Evolutionary conservation across 1,140 invertebrate genomes (phyloP).

Genomic region (Phymorhynchus buccinoides): DNA sequence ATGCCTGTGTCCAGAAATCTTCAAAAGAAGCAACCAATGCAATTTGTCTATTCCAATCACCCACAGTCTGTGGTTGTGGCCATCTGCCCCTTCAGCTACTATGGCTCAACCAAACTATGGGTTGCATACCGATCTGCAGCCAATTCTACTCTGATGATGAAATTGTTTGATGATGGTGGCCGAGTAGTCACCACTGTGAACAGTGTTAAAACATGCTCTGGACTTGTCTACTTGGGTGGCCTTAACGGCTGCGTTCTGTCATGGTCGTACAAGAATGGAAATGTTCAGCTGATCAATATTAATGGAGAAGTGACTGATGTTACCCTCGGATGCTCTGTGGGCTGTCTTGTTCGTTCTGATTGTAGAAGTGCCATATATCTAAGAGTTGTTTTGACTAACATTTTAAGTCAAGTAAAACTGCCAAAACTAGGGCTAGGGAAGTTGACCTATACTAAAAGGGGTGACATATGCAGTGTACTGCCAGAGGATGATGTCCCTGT

Average conservation of each 20-base stretch:
- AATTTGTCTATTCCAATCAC: conserved; percentile 18
- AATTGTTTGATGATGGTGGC: neutral
- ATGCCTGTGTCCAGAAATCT: neutral
- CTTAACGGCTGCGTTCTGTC: neutral
- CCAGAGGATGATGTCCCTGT: neutral
- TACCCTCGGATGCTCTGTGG: neutral
- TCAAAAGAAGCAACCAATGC: neutral
- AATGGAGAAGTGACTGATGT: neutral
- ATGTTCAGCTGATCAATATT: neutral
- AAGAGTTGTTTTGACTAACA: neutral
- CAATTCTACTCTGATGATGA: neutral
- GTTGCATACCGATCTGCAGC: neutral
- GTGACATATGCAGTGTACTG: neutral
- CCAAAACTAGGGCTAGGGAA: neutral
- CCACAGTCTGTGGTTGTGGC: neutral
- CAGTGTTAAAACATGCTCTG: neutral
- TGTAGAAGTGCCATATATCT: neutral
- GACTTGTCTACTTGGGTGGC: neutral
- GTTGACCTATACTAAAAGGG: neutral
- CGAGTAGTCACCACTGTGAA: neutral
- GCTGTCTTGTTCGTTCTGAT: neutral
- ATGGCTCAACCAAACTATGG: neutral
- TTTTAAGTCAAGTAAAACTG: neutral
- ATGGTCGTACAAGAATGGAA: neutral
- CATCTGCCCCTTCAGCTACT: neutral